A percentile compares a stretch with the other conserved stretches of the same genome.
These are phyloP conservation scores for Bemisia tabaci DNA, from an alignment of 1,140 invertebrate species.

Conservation along the genomic window DNA sequence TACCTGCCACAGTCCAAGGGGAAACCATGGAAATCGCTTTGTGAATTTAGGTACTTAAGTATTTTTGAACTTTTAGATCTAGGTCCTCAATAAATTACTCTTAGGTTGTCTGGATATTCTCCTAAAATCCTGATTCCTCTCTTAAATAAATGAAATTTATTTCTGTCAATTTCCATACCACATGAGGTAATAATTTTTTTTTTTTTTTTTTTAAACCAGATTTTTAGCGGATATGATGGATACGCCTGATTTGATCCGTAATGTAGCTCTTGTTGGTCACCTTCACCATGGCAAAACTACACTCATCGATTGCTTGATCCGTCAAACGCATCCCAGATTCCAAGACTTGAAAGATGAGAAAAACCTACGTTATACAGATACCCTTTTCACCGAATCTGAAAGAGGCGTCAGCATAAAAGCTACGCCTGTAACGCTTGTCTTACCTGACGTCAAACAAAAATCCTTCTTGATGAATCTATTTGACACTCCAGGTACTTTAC, in stretches of 20 bases:
- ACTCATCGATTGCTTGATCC: conserved; percentile 91
- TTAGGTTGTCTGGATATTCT: too few relatives aligned
- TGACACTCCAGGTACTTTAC: conserved; percentile 76
- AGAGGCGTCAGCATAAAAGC: conserved; percentile 95
- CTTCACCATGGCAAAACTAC: conserved; percentile 99
- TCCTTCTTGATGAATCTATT: conserved; percentile 93
- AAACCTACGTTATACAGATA: conserved; percentile 88
- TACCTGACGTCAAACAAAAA: conserved; percentile 89
- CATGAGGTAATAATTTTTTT: too few relatives aligned
- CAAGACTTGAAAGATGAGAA: conserved; percentile 53
- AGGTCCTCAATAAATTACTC: too few relatives aligned
- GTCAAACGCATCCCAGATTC: conserved; percentile 91
- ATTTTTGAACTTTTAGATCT: too few relatives aligned
- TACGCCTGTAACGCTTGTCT: conserved; percentile 82
- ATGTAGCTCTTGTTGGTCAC: conserved; percentile 92
- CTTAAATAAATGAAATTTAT: too few relatives aligned
- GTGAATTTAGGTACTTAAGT: too few relatives aligned
- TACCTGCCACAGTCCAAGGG: too few relatives aligned
- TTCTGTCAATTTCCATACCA: too few relatives aligned
- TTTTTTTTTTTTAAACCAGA: too few relatives aligned
- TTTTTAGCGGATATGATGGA: conserved; percentile 97
- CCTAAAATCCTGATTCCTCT: too few relatives aligned
- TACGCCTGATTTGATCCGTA: conserved; percentile 84
- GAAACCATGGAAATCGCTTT: too few relatives aligned
- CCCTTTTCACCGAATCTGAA: conserved; percentile 94